Base-by-base conservation (phyloP, 2,113 vertebrate genomes). In the Lasiurus borealis region DNA sequence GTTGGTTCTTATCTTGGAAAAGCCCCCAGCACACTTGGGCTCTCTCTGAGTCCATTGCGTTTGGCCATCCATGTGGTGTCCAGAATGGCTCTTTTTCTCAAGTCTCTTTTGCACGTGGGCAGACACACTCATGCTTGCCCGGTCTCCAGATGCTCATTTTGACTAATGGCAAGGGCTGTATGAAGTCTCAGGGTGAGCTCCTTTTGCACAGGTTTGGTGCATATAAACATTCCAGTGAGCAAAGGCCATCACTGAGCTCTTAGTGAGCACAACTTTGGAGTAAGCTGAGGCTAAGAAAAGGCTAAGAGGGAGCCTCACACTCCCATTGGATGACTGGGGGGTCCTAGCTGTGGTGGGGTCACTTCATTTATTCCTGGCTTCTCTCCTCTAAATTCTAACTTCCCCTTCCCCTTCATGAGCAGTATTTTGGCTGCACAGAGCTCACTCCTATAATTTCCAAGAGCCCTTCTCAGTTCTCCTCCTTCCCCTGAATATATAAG, bases 1-100 rank as follows among this genome's bases (percentile, higher is more conserved):
- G 52, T n/a, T 27, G 57, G 52, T 69, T 91, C 44, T 48, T 82
- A 11, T 78, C 81, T 40, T 50, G 34, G 72, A 64, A 82, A 87
- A 84, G 64, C 76, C 66, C 59, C n/a, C 2, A 72, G 23, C 15
- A 44, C 23, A 10, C 46, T 23, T 40, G 34, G 81, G 31, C 6
- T 77, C n/a, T 68, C 36, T 72, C 25, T 40, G 29, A 73, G 57
- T 54, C 81, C 27, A 14, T 16, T 5, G 36, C 31, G 7, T 62
- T 57, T 46, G 73, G 52, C 59, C 8, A 19, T 44, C 57, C 27
- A 0, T 19, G 25, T 88, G 54, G n/a, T 36, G 3, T 48, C 84
- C 34, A 40, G 54, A 40, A 4, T 12, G n/a, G 12, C 21, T 73
- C 69, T 90, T 87, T 29, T 73, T 12, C 73, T 94, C 40, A 88